Evolutionary conservation across 2,113 vertebrate species (phyloP).

Genomic region (Oriolus oriolus): DNA sequence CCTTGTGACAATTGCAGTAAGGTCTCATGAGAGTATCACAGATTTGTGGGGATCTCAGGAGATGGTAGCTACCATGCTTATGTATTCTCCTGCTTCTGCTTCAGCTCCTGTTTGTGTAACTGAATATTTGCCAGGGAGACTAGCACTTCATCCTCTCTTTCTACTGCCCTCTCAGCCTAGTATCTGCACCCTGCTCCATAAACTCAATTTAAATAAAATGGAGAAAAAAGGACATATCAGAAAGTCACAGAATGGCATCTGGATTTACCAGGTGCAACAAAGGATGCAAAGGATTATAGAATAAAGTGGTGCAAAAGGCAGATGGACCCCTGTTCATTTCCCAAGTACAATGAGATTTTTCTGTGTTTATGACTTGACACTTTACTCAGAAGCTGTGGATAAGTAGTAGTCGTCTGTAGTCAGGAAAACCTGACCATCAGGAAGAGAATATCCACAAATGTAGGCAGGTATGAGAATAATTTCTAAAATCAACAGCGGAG

Average conservation of each 20-base stretch:
- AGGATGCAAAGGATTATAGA: not conserved
- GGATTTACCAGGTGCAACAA: not conserved
- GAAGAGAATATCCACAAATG: not conserved
- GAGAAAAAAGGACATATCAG: not conserved
- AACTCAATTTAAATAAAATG: not conserved
- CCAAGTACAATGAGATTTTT: not conserved
- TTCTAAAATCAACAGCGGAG: constrained; percentile 11
- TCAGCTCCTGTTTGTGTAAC: not conserved
- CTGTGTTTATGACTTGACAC: not conserved
- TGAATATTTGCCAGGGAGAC: not conserved
- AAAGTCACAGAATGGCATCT: not conserved
- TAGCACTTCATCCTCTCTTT: not conserved
- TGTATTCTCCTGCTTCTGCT: not conserved
- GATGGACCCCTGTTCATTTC: not conserved
- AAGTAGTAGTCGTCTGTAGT: not conserved
- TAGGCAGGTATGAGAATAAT: not conserved
- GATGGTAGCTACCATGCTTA: not conserved
- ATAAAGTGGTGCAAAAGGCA: not conserved
- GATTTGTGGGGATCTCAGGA: not conserved
- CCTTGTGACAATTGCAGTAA: not conserved
- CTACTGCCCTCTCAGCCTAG: not conserved
- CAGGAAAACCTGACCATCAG: not conserved
- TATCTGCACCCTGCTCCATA: not conserved
- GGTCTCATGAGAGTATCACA: not conserved
- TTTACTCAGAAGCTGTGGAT: not conserved